Evolutionary conservation across 2,888 invertebrate genomes (phyloP), one percentile per base, ranked within the genome.

Genomic region (Xestobium rufovillosum): DNA sequence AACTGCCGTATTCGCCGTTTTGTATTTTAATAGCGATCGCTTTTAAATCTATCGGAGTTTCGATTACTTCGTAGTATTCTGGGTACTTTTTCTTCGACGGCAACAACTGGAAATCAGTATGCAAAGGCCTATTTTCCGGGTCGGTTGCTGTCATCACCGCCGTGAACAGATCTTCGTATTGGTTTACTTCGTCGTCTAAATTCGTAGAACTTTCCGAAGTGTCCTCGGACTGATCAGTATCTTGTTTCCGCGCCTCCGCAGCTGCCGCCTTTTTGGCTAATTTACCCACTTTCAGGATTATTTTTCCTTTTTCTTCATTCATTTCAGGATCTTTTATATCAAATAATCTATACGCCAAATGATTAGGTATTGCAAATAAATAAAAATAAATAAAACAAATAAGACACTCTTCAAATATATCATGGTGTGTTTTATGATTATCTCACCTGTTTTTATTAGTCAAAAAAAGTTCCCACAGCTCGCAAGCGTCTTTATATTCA

Each of bases 81-180:
- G 97, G 96, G 65, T 95, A 96, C 42, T 85, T 78, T 67, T 87
- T 84, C 63, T 85, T 88, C 0, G 91, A 89, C 1, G 96, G 96
- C 33, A 97, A 71, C 38, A 96, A 73, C 60, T 92, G 88, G 63
- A 97, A 97, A 47, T 83, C 84, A 2, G 80, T 75, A 60, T 91
- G 85, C 3, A 97, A 70, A 0, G 83, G 76, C n/a, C 95, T 76
- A 25, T 82, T 83, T 43, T 86, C 86, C 17, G 76, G 72, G 59
- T 89, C 85, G 10, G 82, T 83, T 1, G 91, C 89, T 33, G 83
- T 80, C 82, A 96, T 90, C 16, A 85, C 83, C 9, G 89, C 76
- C 44, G 80, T 79, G 59, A 97, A 92, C 6, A 96, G 71, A 58
- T 95, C 92, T 65, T 96, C 94, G 56, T 81, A 83, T n/a, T 72